Conservation (phyloP, 1,140 invertebrate species). For the Cecropterus lyciades region DNA sequence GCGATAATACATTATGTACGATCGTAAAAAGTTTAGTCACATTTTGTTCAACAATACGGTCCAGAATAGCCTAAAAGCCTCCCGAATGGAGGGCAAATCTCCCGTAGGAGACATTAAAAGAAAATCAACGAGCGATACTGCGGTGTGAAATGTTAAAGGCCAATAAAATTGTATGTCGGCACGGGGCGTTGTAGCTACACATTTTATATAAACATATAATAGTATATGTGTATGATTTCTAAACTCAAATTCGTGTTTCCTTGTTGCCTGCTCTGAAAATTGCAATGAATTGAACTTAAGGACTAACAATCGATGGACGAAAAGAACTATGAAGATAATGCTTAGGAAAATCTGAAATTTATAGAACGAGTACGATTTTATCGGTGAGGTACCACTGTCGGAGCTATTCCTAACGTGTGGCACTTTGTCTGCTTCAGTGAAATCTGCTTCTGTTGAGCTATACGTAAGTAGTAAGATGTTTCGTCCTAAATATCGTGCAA, state of each 20-base stretch:
- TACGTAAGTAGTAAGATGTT: too few relatives aligned
- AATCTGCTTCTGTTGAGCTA: too few relatives aligned
- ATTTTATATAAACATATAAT: not conserved
- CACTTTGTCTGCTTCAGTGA: too few relatives aligned
- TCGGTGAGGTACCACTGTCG: too few relatives aligned
- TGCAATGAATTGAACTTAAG: too few relatives aligned
- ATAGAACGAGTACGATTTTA: too few relatives aligned
- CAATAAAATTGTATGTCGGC: slow-evolving; percentile 34
- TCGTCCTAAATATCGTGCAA: too few relatives aligned
- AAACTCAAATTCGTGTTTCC: not conserved
- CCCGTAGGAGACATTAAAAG: slow-evolving; percentile 35
- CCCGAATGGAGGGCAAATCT: slow-evolving; percentile 29
- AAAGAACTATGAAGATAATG: too few relatives aligned
- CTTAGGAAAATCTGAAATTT: too few relatives aligned
- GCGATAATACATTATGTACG: slow-evolving; percentile 28
- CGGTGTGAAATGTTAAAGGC: slow-evolving; percentile 37
- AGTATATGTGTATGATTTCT: not conserved
- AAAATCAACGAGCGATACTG: slow-evolving; percentile 35
- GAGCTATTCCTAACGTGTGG: too few relatives aligned
- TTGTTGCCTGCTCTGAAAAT: too few relatives aligned
- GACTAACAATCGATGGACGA: too few relatives aligned
- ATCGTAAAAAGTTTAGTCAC: slow-evolving; percentile 32
- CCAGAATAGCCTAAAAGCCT: slow-evolving; percentile 26
- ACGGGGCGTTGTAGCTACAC: slow-evolving; percentile 10
- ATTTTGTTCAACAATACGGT: slow-evolving; percentile 26